Evolutionary conservation across 92 coral and sea anemone species (phyloP), one percentile per base, ranked within the genome.

Genomic region (Parazoanthus swiftii): DNA sequence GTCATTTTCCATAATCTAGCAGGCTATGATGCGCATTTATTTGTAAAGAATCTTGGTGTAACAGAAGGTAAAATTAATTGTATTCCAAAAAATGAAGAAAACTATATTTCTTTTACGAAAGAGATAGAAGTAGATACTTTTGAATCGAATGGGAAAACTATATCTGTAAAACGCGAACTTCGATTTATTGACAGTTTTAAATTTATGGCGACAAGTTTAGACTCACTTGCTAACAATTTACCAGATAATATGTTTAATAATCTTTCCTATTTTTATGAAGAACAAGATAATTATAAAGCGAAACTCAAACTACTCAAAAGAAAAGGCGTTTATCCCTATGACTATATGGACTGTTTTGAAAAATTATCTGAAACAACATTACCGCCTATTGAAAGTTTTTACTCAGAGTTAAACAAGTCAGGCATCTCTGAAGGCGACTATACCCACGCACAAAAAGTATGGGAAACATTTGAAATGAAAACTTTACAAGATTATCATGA

Each of bases 321-420:
- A 86, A 91, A 86, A 43, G 92, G 94, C 0, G 89, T 89, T 21
- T 91, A 72, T 38, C 91, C 92, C 21, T 89, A 91, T 67, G 94
- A 89, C 23, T 89, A 71, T 38, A 68, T 91, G 39, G 82, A 44
- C 36, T 6, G 43, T 42, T 74, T 91, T 50, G 76, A 89, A 3
- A 91, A 74, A 81, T 79, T 91, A 2, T 13, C 50, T 16, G 85
- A 59, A 42, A 76, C 73, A 38, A 11, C 59, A 72, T 66, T 91
- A 9, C 93, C 93, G 6, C 80, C 85, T 1, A 89, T 73, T 33
- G 79, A 89, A 39, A 77, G 65, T 4, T 91, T 91, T 20, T 86
- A 81, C 71, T 81, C 85, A 0, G 86, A 35, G 44, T 76, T 91
- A 26, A 81, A 77, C 76, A 89, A 81, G 13, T 8, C n/a, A 10